Base-by-base conservation (phyloP, 2,888 invertebrate species). In the Phyllotreta striolata region DNA sequence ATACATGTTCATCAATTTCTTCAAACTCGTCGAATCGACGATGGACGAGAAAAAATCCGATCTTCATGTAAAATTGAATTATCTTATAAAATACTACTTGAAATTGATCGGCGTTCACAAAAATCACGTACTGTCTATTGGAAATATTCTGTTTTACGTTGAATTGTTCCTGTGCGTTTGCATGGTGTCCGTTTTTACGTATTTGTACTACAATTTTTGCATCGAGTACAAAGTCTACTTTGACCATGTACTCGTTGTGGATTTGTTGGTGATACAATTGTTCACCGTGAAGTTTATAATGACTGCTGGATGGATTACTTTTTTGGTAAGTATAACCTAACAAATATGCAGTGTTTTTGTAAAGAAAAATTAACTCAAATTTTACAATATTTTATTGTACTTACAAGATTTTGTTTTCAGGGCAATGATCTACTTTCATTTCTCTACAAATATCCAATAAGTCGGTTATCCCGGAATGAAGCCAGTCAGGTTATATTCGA, bases 271-370 rank as follows among this genome's bases (percentile, higher is more conserved):
- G 4, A 55, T 61, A 44, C 39, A 34, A 24, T 12, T 54, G 8
- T 8, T 14, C 6, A 6, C 12, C 9, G 4, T 4, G 1, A 43
- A 37, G 38, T 54, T 54, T 37, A 37, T 52, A 5, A 13, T 24
- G 9, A 44, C 9, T 3, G 60, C 52, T 6, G 52, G 51, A 12
- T 40, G 12, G 6, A 14, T 60, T 44, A 5, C 41, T 14, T 34
- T 13, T 35, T 60, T 54, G 60, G 60, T 60, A 43, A 41, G 60
- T 60, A 43, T 46, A n/a, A 40, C 10, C 41, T 40, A 10, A 2
- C n/a, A 2, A 40, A 3, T 40, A 4, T 24, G 24, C 4, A 24
- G 4, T 24, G 1, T 24, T 24, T 24, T 24, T 24, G 24, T 3
- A 24, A 24, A 1, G 24, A 24, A 24, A 24, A 24, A 24, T 24